phyloP scores from a whole-genome alignment of 2,113 vertebrate species.

The Antigone vipio region DNA sequence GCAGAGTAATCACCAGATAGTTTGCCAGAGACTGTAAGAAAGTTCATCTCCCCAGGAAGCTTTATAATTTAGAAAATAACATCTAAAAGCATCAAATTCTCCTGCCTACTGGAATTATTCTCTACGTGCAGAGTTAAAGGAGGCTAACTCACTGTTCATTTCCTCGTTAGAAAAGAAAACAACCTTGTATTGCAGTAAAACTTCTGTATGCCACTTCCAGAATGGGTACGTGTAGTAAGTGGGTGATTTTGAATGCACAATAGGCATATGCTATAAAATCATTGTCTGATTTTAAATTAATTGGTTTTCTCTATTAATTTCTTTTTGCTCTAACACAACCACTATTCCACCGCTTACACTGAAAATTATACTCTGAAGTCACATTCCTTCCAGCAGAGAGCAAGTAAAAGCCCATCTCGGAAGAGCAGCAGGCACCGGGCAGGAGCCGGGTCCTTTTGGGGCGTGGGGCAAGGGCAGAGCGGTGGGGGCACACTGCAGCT shows the following conservation, averaged over 20 bases:
- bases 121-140: not conserved
- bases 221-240: not conserved
- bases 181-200: not conserved
- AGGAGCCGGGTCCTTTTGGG: not conserved
- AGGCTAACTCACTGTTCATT: not conserved
- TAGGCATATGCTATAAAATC: not conserved
- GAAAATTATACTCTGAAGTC: not conserved
- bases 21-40: not conserved
- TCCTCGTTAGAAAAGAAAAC: not conserved
- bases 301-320: not conserved
- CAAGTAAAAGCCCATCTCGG: not conserved
- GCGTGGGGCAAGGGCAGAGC: rapidly evolving
- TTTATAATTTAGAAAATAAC: constrained; percentile 37
- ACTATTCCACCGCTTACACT: not conserved
- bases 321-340: not conserved
- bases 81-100: not conserved
- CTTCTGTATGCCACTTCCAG: not conserved
- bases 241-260: not conserved
- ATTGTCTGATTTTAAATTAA: not conserved
- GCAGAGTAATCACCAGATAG: not conserved
- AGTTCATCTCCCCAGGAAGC: not conserved
- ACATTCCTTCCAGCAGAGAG: not conserved
- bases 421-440: not conserved
- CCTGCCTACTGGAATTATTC: not conserved
- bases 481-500: rapidly evolving